phyloP scores from a whole-genome alignment of 2,113 vertebrate species.

The Oreochromis spilurus region DNA sequence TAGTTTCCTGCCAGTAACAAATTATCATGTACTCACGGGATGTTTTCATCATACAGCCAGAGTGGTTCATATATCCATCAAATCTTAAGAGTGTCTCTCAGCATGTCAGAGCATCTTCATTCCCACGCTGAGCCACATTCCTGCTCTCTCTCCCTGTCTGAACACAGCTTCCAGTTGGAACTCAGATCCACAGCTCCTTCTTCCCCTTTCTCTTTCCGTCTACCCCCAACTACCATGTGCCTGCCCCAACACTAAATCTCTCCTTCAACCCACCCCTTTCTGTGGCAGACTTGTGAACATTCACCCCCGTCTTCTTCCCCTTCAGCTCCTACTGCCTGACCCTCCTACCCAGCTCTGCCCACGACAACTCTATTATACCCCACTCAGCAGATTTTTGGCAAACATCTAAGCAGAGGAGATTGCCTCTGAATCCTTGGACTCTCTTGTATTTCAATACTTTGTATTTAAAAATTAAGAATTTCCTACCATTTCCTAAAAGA shows the following conservation, averaged over 20 bases:
- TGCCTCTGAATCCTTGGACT: neutral
- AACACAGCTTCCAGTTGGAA: conserved; percentile 51
- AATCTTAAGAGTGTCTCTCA: conserved; percentile 21
- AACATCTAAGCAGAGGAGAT: neutral
- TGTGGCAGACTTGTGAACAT: conserved; percentile 21
- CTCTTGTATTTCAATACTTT: neutral
- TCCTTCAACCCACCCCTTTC: conserved; percentile 61
- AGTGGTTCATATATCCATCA: conserved; percentile 38
- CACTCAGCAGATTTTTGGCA: conserved; percentile 61
- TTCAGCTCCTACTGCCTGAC: conserved; percentile 39
- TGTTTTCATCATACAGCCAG: conserved; percentile 67
- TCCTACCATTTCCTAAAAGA: neutral
- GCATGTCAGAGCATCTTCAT: conserved; percentile 62
- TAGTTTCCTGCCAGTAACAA: neutral
- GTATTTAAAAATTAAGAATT: neutral
- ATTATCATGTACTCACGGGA: conserved; percentile 66
- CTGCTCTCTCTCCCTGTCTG: conserved; percentile 38
- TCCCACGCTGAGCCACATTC: conserved; percentile 64
- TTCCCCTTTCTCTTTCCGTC: conserved; percentile 44
- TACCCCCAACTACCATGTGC: conserved; percentile 48
- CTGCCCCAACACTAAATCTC: conserved; percentile 50
- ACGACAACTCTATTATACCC: conserved; percentile 41
- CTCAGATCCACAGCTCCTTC: conserved; percentile 33
- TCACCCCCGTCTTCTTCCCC: neutral
- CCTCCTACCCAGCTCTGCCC: conserved; percentile 55